These are phyloP conservation scores for Hyles lineata DNA, from an alignment of 2,888 invertebrate genomes.

Conservation along the genomic window DNA sequence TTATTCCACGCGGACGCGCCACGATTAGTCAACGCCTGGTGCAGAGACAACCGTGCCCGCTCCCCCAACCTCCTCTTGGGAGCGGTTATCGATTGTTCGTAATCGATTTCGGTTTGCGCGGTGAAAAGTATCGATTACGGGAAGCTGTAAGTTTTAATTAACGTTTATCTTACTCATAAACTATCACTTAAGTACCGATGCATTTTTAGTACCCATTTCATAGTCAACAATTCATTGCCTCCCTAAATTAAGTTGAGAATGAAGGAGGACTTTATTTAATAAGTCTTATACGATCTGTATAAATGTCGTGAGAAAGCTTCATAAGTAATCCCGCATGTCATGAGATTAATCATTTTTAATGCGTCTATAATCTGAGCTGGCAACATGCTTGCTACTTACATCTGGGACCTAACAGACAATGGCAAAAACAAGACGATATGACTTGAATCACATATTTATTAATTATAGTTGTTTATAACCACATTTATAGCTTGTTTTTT, in stretches of 20 bases:
- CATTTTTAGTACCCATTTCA: background rate
- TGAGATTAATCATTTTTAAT: constrained; percentile 12
- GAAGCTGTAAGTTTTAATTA: constrained; percentile 53
- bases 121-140: constrained; percentile 68
- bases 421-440: background rate
- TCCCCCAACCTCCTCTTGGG: constrained; percentile 68
- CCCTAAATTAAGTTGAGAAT: no score
- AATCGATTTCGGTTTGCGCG: constrained; percentile 75
- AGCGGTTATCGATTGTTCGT: constrained; percentile 75
- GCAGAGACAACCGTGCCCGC: constrained; percentile 78
- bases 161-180: constrained; percentile 32
- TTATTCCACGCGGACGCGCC: constrained; percentile 84
- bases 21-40: constrained; percentile 83
- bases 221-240: background rate
- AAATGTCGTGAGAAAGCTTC: constrained; percentile 11
- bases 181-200: background rate
- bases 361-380: constrained; percentile 16
- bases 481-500: background rate
- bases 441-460: constrained; percentile 10
- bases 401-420: background rate
- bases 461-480: background rate
- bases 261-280: background rate
- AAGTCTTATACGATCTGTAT: background rate
- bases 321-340: constrained; percentile 18
- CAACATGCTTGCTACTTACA: constrained; percentile 1